Percentiles rank a stretch among this genome's conserved stretches.
Conservation (phyloP, 2,797 vertebrate species). For the Chelon auratus region DNA sequence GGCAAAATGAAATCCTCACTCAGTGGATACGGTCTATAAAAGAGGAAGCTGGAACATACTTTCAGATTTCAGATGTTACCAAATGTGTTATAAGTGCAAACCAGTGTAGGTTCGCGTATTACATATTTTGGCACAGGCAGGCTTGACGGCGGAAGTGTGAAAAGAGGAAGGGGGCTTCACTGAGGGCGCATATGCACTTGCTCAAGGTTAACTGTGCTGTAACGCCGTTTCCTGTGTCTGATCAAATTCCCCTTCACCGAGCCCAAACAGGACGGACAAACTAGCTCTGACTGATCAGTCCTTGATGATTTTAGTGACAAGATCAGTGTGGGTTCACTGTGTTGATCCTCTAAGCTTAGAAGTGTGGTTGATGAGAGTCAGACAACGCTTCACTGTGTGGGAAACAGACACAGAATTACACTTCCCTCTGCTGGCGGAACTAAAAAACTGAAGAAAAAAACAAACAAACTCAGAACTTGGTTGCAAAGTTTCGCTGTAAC, state of each 20-base stretch:
- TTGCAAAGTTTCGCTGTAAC: rapidly evolving
- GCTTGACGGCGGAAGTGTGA: neutral
- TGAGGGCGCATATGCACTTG: neutral
- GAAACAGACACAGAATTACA: neutral
- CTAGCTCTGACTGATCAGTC: neutral
- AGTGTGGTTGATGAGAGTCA: neutral
- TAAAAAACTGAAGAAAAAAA: too few species aligned
- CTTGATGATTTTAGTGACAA: neutral
- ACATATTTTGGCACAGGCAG: neutral
- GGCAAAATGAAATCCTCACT: too few species aligned
- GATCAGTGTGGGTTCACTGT: neutral
- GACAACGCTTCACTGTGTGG: neutral
- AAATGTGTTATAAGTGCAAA: too few species aligned
- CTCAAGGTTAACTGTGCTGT: neutral
- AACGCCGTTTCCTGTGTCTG: neutral
- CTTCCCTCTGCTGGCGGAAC: constrained; percentile 48
- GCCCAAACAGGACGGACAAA: neutral
- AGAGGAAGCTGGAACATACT: too few species aligned
- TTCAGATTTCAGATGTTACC: too few species aligned
- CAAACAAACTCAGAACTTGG: too few species aligned
- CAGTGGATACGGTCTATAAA: too few species aligned
- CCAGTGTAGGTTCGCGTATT: neutral
- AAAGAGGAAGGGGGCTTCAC: neutral
- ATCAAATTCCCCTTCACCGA: neutral
- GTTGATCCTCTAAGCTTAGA: neutral